Evolutionary conservation across 1,140 invertebrate species (phyloP).

Genomic region (Zelostemma sp.): DNA sequence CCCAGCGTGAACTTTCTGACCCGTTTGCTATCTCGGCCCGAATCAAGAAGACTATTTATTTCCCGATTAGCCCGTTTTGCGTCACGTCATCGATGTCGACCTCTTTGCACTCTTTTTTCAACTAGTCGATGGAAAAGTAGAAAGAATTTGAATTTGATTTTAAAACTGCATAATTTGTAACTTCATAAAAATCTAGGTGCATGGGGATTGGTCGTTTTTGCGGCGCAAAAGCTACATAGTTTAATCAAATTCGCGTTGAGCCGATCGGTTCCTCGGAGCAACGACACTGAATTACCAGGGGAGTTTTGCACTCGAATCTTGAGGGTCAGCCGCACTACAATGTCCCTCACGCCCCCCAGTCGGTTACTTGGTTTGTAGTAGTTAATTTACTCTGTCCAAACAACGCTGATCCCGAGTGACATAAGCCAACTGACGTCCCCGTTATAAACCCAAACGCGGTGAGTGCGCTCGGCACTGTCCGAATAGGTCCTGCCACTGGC

Average conservation of each 20-base stretch:
- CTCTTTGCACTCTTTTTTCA: conserved; percentile 32
- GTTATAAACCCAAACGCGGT: conserved; percentile 51
- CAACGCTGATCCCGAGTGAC: conserved; percentile 68
- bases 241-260: neutral
- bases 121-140: neutral
- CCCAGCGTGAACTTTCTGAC: conserved; percentile 33
- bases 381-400: conserved; percentile 70
- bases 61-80: conserved; percentile 37
- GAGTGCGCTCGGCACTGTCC: conserved; percentile 1
- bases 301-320: conserved; percentile 39
- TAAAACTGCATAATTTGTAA: no score
- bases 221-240: neutral
- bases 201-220: no score
- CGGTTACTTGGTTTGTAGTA: conserved; percentile 35
- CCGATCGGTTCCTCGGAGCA: neutral
- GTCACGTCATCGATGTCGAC: conserved; percentile 37
- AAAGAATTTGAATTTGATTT: no score
- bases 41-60: conserved; percentile 50
- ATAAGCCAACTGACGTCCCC: conserved; percentile 65
- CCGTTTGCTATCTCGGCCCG: conserved; percentile 40
- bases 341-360: conserved; percentile 15
- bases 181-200: no score
- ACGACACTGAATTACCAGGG: conserved; percentile 23
- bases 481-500: conserved; percentile 29
- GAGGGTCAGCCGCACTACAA: conserved; percentile 21